Percentiles rank a stretch among this genome's conserved stretches.
These are phyloP conservation scores for Spinibarbus caldwelli DNA, from an alignment of 2,797 vertebrate genomes.

Conservation along the genomic window DNA sequence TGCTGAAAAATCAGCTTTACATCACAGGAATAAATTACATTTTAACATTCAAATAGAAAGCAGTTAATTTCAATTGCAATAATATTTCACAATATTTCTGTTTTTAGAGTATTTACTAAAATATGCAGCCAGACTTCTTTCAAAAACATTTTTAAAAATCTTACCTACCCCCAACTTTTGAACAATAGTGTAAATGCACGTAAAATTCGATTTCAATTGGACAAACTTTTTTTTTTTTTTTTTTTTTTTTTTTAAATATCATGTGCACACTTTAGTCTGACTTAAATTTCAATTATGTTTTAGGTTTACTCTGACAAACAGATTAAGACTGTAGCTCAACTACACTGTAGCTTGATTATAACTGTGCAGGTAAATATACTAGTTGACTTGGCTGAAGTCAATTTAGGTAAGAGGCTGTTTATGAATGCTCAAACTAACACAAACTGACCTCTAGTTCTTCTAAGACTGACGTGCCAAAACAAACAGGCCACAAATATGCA, in stretches of 20 bases:
- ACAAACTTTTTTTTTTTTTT: too few relatives aligned
- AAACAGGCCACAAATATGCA: slow-evolving; percentile 24
- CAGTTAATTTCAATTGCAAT: not conserved
- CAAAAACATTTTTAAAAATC: not conserved
- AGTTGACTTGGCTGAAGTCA: not conserved
- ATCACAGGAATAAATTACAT: not conserved
- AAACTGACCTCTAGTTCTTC: not conserved
- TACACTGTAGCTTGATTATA: not conserved
- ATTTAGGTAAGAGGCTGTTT: not conserved
- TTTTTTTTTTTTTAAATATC: not conserved
- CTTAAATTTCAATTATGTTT: not conserved
- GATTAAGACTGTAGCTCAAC: not conserved
- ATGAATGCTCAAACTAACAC: slow-evolving; percentile 9
- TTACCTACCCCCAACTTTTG: not conserved
- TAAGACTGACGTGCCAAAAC: not conserved
- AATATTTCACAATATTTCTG: not conserved
- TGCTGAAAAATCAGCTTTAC: not conserved
- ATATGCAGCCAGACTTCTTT: not conserved
- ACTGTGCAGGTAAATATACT: not conserved
- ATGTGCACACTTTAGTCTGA: not conserved
- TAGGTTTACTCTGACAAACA: not conserved
- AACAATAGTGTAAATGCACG: too few relatives aligned
- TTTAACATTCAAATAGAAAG: not conserved
- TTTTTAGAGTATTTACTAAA: not conserved
- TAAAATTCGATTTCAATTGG: too few relatives aligned